These are phyloP conservation scores for Phymanthus crucifer DNA, from an alignment of 92 coral and sea anemone species.

Conservation along the genomic window DNA sequence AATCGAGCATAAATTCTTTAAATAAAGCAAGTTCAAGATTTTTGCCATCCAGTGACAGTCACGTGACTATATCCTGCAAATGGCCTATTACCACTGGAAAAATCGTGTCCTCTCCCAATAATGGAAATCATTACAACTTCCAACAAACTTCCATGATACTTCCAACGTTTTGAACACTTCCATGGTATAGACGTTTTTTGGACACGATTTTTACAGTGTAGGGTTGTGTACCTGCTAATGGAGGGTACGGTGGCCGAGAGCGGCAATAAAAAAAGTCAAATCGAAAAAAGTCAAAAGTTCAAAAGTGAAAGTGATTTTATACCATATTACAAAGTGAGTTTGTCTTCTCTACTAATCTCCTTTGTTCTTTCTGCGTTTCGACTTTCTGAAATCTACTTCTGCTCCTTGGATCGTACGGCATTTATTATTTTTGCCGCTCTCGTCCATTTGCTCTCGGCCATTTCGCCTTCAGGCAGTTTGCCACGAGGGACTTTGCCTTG, in stretches of 20 bases:
- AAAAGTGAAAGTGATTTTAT: background rate
- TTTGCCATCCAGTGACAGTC: no score
- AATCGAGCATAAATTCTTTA: no score
- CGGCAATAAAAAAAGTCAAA: background rate
- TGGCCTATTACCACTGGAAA: no score
- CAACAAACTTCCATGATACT: no score
- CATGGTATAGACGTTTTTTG: no score
- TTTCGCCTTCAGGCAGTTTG: background rate
- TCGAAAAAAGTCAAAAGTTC: background rate
- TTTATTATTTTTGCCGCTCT: background rate
- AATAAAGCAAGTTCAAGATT: no score
- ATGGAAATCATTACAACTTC: no score
- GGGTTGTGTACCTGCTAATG: no score
- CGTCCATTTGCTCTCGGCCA: background rate
- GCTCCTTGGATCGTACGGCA: background rate
- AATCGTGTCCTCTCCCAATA: no score
- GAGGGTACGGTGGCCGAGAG: background rate
- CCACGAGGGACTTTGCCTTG: background rate
- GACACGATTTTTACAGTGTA: no score
- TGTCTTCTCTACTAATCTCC: background rate
- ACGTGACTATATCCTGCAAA: no score
- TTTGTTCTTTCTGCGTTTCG: background rate
- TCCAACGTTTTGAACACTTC: no score
- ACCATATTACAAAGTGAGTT: background rate
- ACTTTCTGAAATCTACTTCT: background rate